phyloP scores from a whole-genome alignment of 2,113 vertebrate genomes.

The Mormoops blainvillei region DNA sequence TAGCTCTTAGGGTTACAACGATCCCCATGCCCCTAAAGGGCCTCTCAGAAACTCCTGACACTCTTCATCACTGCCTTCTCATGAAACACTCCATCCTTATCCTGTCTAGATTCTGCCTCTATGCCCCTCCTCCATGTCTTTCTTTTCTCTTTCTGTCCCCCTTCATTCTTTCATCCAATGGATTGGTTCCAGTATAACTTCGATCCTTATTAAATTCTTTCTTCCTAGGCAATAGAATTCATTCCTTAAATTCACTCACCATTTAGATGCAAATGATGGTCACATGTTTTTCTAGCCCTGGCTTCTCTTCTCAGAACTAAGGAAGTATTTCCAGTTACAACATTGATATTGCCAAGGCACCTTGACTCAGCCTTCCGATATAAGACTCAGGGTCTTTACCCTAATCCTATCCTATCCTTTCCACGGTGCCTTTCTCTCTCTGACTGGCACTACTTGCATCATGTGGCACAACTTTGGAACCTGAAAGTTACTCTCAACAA shows the following conservation, averaged over 20 bases:
- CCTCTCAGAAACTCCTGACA: background rate
- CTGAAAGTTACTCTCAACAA: background rate
- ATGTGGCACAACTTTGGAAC: background rate
- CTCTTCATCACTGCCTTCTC: background rate
- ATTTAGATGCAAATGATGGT: background rate
- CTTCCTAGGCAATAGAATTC: background rate
- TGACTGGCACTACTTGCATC: background rate
- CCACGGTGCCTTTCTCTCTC: background rate
- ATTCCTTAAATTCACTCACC: background rate
- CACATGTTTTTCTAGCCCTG: background rate
- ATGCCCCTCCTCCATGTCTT: background rate
- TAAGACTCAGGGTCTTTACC: background rate
- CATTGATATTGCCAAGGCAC: background rate
- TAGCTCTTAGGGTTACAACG: background rate
- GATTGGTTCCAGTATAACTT: background rate
- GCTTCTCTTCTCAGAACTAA: background rate
- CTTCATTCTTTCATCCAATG: background rate
- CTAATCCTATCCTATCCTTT: background rate
- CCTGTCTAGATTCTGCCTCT: background rate
- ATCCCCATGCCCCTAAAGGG: background rate
- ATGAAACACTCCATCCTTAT: background rate
- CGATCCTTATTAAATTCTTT: background rate
- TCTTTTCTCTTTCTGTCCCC: background rate
- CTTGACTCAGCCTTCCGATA: background rate
- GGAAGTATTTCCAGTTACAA: background rate